These are phyloP conservation scores for Macroteleia sp. DNA, from an alignment of 2,888 invertebrate genomes.

Conservation along the genomic window DNA sequence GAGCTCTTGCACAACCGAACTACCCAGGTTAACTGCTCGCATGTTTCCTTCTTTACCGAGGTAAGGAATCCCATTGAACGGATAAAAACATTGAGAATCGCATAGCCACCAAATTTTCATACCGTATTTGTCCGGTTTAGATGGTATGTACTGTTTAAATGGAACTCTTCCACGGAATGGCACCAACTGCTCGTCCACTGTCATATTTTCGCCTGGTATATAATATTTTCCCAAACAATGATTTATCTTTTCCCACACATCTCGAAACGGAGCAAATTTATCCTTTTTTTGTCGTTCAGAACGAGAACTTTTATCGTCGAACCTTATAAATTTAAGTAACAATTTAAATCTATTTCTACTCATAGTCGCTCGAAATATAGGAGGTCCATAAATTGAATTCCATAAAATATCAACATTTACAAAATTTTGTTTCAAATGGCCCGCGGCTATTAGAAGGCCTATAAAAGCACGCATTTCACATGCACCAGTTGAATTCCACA, in stretches of 20 bases:
- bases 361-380: slow-evolving; percentile 18
- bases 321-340: slow-evolving; percentile 15
- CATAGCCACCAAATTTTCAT: slow-evolving; percentile 13
- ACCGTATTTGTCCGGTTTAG: slow-evolving; percentile 14
- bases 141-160: slow-evolving; percentile 35
- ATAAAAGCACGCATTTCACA: slow-evolving; percentile 15
- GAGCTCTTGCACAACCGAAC: slow-evolving; percentile 14
- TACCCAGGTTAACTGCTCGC: slow-evolving; percentile 2
- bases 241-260: slow-evolving; percentile 10
- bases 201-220: slow-evolving; percentile 12
- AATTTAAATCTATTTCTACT: slow-evolving; percentile 20
- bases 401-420: slow-evolving; percentile 17
- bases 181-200: slow-evolving; percentile 19
- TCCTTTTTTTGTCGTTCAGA: slow-evolving; percentile 25
- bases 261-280: slow-evolving; percentile 12
- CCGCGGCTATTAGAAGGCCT: slow-evolving; percentile 12
- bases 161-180: slow-evolving; percentile 19
- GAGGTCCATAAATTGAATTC: slow-evolving; percentile 15
- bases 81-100: slow-evolving; percentile 1
- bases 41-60: neutral
- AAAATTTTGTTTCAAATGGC: slow-evolving; percentile 27
- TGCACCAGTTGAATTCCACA: slow-evolving; percentile 10
- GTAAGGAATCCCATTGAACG: slow-evolving; percentile 8
- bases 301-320: slow-evolving; percentile 21
- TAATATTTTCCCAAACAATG: slow-evolving; percentile 12